Conservation (phyloP, 1,140 invertebrate species). For the Zeugodacus cucurbitae region DNA sequence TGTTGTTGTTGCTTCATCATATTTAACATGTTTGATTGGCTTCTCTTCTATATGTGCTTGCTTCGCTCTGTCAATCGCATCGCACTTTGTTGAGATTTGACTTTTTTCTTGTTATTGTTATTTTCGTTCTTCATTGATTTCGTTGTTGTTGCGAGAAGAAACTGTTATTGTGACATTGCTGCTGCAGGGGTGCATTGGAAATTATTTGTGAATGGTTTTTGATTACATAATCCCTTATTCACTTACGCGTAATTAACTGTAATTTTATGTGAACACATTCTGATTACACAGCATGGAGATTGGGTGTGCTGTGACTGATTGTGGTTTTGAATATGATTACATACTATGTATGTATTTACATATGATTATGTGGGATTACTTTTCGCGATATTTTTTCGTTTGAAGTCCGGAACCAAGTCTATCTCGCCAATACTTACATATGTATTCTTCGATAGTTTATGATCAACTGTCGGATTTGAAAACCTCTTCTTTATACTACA, state of each 20-base stretch:
- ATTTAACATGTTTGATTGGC: neutral
- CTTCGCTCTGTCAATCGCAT: neutral
- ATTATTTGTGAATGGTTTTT: constrained; percentile 6
- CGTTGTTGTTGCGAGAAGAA: neutral
- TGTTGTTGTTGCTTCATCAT: neutral
- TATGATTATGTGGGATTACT: too few relatives aligned
- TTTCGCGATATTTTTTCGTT: too few relatives aligned
- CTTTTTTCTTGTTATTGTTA: neutral
- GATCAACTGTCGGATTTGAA: too few relatives aligned
- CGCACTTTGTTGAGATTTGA: neutral
- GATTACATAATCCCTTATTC: neutral
- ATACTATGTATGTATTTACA: neutral
- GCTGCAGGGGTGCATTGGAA: constrained; percentile 7
- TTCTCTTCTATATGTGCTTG: neutral
- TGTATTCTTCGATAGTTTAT: too few relatives aligned
- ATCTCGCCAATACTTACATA: too few relatives aligned
- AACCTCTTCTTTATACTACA: too few relatives aligned
- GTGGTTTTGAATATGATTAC: neutral
- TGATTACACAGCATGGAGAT: neutral
- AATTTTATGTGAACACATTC: neutral
- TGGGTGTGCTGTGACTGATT: neutral
- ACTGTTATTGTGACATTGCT: neutral
- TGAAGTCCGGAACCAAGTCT: too few relatives aligned
- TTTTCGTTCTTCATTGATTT: neutral
- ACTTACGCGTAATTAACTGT: neutral